These are phyloP conservation scores for Drosophila bifasciata DNA, from an alignment of 1,140 invertebrate genomes.

Conservation along the genomic window DNA sequence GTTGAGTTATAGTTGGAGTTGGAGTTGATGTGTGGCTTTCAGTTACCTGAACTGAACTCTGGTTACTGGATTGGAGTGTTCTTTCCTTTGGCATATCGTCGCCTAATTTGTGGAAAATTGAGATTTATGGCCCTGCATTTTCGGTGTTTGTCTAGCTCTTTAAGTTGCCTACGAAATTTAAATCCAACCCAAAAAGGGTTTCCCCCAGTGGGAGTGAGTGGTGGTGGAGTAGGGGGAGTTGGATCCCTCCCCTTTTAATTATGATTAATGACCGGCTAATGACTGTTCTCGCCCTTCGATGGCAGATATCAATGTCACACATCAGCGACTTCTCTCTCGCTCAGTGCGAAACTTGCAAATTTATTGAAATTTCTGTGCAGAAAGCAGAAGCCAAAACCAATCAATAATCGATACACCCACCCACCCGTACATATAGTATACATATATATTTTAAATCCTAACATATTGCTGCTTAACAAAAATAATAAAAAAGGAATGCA, in stretches of 20 bases:
- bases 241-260: constrained; percentile 46
- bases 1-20: constrained; percentile 73
- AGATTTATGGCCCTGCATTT: constrained; percentile 66
- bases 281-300: constrained; percentile 29
- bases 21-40: constrained; percentile 70
- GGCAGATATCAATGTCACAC: constrained; percentile 49
- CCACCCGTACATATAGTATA: neutral
- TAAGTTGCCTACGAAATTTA: constrained; percentile 45
- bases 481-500: constrained; percentile 43
- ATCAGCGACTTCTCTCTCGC: constrained; percentile 26
- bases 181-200: neutral
- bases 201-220: constrained; percentile 9
- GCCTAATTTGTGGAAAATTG: constrained; percentile 78
- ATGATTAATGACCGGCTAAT: constrained; percentile 75
- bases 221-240: neutral
- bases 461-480: constrained; percentile 67
- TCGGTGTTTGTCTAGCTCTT: constrained; percentile 27
- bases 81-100: constrained; percentile 70
- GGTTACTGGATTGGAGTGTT: neutral
- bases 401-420: constrained; percentile 31
- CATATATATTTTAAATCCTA: constrained; percentile 76
- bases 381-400: constrained; percentile 40
- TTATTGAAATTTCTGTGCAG: constrained; percentile 33
- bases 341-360: constrained; percentile 27
- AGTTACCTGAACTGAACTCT: constrained; percentile 45